These are phyloP conservation scores for Condylura cristata DNA, from an alignment of 2,113 vertebrate species.

Conservation along the genomic window DNA sequence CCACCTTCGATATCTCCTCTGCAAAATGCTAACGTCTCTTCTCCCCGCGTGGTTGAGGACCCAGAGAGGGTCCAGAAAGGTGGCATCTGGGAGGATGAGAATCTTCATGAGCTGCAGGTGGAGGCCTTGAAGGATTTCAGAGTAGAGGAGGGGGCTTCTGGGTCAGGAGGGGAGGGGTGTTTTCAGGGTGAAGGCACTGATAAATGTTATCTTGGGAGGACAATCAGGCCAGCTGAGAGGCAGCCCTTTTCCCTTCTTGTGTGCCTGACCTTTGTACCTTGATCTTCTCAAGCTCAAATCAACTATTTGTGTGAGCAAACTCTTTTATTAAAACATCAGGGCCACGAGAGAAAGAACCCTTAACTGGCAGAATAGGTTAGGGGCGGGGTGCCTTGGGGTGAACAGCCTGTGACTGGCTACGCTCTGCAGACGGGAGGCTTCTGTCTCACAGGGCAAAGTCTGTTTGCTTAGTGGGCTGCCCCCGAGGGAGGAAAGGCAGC, in stretches of 20 bases:
- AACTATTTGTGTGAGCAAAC: not conserved
- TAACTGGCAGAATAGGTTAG: not conserved
- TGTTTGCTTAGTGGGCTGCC: not conserved
- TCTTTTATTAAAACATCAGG: not conserved
- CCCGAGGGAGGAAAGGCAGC: not conserved
- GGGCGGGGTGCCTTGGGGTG: not conserved
- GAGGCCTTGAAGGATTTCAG: not conserved
- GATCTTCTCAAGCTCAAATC: not conserved
- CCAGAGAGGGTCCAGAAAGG: not conserved
- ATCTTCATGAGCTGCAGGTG: not conserved
- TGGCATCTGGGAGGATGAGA: not conserved
- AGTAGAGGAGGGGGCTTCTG: not conserved
- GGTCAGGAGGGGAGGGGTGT: fast-evolving
- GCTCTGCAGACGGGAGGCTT: not conserved
- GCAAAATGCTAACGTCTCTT: not conserved
- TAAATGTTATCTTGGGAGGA: not conserved
- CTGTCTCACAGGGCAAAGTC: not conserved
- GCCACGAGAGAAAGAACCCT: not conserved
- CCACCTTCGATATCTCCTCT: not conserved
- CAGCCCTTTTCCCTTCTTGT: not conserved
- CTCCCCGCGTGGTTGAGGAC: not conserved
- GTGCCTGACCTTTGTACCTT: not conserved
- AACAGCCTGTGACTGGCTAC: not conserved
- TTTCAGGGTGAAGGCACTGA: not conserved
- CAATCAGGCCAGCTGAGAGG: not conserved